These are phyloP conservation scores for Fabriciana adippe DNA, from an alignment of 2,888 invertebrate genomes.

Conservation along the genomic window DNA sequence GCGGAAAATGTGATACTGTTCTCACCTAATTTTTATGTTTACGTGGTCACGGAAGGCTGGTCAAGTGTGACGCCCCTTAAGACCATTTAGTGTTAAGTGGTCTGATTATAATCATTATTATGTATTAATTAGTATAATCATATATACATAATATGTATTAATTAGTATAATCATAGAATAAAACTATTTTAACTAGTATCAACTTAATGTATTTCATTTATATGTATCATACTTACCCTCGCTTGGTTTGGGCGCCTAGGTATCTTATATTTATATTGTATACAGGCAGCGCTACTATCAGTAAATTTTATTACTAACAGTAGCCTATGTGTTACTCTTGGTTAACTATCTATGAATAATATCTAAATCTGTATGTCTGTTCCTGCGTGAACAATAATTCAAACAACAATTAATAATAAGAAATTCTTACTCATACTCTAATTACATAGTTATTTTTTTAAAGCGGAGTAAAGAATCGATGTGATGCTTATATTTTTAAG, in stretches of 20 bases:
- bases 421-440: too few relatives aligned
- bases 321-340: too few relatives aligned
- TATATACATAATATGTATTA: background rate
- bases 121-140: conserved; percentile 2
- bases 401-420: too few relatives aligned
- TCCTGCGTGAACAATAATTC: too few relatives aligned
- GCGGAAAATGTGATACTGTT: conserved; percentile 59
- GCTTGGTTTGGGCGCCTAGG: background rate
- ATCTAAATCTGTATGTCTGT: too few relatives aligned
- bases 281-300: too few relatives aligned
- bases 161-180: background rate
- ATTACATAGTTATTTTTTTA: too few relatives aligned
- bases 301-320: too few relatives aligned
- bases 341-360: too few relatives aligned
- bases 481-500: too few relatives aligned
- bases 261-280: too few relatives aligned
- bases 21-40: conserved; percentile 54
- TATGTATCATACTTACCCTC: background rate
- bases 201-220: background rate
- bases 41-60: conserved; percentile 43
- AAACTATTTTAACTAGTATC: background rate
- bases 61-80: conserved; percentile 40
- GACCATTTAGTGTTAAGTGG: conserved; percentile 3
- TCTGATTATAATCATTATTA: background rate
- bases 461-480: too few relatives aligned